phyloP scores from a whole-genome alignment of 1,140 invertebrate species.

The Goniozus legneri region DNA sequence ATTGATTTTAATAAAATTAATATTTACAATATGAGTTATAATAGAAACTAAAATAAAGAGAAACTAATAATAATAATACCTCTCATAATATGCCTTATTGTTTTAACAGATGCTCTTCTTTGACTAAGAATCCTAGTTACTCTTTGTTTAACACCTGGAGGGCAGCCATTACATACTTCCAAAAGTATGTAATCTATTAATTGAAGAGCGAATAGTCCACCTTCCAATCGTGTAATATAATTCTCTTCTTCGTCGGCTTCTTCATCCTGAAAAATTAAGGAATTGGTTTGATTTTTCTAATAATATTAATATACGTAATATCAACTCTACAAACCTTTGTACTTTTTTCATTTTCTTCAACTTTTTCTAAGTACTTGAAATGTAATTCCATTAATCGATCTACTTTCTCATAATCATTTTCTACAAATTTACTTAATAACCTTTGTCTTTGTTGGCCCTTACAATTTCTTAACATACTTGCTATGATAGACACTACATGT shows the following conservation, averaged over 20 bases:
- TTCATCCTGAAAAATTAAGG: slow-evolving; percentile 56
- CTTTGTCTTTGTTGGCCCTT: slow-evolving; percentile 85
- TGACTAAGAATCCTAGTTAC: slow-evolving; percentile 87
- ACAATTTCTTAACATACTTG: slow-evolving; percentile 89
- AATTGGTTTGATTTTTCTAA: too few species aligned
- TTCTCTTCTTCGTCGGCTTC: slow-evolving; percentile 80
- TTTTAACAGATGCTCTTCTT: slow-evolving; percentile 85
- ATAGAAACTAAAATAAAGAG: not conserved
- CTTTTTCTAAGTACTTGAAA: slow-evolving; percentile 95
- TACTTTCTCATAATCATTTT: slow-evolving; percentile 98
- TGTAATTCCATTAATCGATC: slow-evolving; percentile 94
- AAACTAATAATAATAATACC: slow-evolving; percentile 52
- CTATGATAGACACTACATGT: slow-evolving; percentile 92
- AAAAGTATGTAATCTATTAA: slow-evolving; percentile 93
- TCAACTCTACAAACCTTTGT: slow-evolving; percentile 32
- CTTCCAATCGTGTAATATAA: slow-evolving; percentile 86
- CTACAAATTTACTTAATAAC: slow-evolving; percentile 92
- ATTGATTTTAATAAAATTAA: slow-evolving; percentile 8
- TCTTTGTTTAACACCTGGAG: slow-evolving; percentile 78
- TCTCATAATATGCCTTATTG: slow-evolving; percentile 93
- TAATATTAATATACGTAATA: slow-evolving; percentile 1
- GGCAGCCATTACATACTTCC: slow-evolving; percentile 80
- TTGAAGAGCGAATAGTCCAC: slow-evolving; percentile 93
- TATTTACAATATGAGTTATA: slow-evolving; percentile 14
- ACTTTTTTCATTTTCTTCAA: slow-evolving; percentile 79